phyloP scores from a whole-genome alignment of 1,140 invertebrate species.

The Octopus sinensis region DNA sequence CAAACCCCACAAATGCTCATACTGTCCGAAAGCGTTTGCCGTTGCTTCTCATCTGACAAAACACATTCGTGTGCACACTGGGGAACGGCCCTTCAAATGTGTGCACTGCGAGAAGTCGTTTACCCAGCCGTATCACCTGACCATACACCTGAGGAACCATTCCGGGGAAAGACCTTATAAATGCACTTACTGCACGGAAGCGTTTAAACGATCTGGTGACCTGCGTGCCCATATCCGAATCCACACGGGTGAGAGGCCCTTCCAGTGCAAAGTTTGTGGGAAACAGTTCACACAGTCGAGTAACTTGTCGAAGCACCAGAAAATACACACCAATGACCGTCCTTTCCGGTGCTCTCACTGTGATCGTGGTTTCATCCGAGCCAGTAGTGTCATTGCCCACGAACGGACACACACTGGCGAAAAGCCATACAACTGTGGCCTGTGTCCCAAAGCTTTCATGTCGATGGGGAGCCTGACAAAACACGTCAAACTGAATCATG shows the following conservation, averaged over 20 bases:
- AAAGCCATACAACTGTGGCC: conserved; percentile 76
- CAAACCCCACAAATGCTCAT: not conserved
- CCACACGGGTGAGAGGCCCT: conserved; percentile 16
- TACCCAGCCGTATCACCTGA: conserved; percentile 81
- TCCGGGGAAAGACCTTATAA: conserved; percentile 76
- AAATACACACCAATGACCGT: not conserved
- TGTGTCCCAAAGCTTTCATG: conserved; percentile 96
- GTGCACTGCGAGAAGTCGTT: conserved; percentile 87
- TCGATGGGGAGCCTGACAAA: conserved; percentile 89
- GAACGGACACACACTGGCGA: conserved; percentile 62
- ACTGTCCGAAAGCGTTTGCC: not conserved
- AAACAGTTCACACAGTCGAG: not conserved
- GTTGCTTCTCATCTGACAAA: not conserved
- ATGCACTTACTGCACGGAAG: conserved; percentile 71
- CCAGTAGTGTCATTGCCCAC: conserved; percentile 40
- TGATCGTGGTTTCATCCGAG: conserved; percentile 40
- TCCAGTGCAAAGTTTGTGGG: conserved; percentile 17
- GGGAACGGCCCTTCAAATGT: conserved; percentile 42
- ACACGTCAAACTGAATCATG: conserved; percentile 17
- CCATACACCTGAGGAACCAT: conserved; percentile 75
- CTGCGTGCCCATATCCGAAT: not conserved
- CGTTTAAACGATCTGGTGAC: conserved; percentile 62
- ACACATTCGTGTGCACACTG: conserved; percentile 32
- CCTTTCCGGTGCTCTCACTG: conserved; percentile 36
- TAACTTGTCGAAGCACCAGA: not conserved